Percentiles rank a stretch among this genome's conserved stretches.
phyloP scores from a whole-genome alignment of 2,797 vertebrate species.

The Hipposideros larvatus region DNA sequence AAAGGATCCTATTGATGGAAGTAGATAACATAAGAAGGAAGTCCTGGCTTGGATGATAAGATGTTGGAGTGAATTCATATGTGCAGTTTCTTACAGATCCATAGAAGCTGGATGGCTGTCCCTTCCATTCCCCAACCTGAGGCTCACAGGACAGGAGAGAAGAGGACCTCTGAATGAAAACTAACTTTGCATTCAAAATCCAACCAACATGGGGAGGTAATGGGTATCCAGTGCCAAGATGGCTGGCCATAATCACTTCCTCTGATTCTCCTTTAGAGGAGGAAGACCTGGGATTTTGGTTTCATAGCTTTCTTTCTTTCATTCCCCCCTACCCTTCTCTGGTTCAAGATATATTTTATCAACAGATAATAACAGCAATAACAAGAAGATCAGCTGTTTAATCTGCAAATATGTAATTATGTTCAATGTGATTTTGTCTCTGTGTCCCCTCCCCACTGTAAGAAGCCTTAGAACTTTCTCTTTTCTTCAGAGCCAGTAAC shows the following conservation, averaged over 20 bases:
- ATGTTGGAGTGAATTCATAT: not conserved
- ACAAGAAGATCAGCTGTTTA: constrained; percentile 51
- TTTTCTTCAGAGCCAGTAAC: constrained; percentile 46
- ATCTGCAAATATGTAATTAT: constrained; percentile 40
- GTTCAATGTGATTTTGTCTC: not conserved
- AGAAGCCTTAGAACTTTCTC: constrained; percentile 46
- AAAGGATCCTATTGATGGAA: not conserved
- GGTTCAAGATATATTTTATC: constrained; percentile 52
- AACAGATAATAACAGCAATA: not conserved
- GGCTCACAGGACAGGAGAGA: not conserved
- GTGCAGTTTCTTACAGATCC: not conserved
- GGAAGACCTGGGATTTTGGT: not conserved
- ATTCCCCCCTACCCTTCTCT: not conserved
- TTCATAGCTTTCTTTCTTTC: not conserved
- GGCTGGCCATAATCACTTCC: not conserved
- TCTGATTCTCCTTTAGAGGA: not conserved
- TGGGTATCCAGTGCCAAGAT: not conserved
- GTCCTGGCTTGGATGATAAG: not conserved
- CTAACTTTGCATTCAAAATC: not conserved
- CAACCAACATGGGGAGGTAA: fast-evolving
- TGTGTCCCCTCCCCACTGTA: not conserved
- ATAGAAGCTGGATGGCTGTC: not conserved
- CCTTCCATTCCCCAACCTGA: not conserved
- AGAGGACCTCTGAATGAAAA: not conserved
- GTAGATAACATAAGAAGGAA: not conserved